Evolutionary conservation across 2,113 vertebrate genomes (phyloP).

Genomic region (Aphelocoma coerulescens): DNA sequence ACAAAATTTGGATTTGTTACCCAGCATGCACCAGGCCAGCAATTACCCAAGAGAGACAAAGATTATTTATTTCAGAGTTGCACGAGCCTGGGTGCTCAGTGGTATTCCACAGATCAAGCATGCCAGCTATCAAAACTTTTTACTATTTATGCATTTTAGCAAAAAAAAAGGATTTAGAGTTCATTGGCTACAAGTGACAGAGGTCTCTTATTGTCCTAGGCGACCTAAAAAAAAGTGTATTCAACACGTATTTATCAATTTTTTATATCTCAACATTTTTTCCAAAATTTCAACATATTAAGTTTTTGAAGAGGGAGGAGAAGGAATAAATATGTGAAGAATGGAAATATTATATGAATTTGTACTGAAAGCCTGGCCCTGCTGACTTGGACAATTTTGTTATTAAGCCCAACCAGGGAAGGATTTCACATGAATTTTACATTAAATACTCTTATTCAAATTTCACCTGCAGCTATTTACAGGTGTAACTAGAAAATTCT

Average conservation of each 20-base stretch:
- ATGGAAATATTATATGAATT: not conserved
- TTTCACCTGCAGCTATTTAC: not conserved
- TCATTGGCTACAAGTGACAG: not conserved
- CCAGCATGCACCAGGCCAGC: not conserved
- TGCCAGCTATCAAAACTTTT: not conserved
- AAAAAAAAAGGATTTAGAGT: not conserved
- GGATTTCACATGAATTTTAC: not conserved
- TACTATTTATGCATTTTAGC: not conserved
- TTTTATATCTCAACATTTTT: not conserved
- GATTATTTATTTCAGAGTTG: not conserved
- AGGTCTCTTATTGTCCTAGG: not conserved
- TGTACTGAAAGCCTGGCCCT: not conserved
- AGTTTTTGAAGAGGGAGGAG: not conserved
- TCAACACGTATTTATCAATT: not conserved
- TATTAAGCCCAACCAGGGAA: not conserved
- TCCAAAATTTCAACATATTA: not conserved
- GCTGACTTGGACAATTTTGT: not conserved
- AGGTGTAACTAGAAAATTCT: not conserved
- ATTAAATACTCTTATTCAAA: not conserved
- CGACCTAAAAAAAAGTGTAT: not conserved
- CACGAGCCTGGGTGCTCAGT: not conserved
- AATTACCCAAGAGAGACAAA: not conserved
- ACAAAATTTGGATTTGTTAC: not conserved
- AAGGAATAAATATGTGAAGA: not conserved
- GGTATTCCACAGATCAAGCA: not conserved